Base-by-base conservation (phyloP, 2,888 invertebrate species). In the Chymomyza amoena region DNA sequence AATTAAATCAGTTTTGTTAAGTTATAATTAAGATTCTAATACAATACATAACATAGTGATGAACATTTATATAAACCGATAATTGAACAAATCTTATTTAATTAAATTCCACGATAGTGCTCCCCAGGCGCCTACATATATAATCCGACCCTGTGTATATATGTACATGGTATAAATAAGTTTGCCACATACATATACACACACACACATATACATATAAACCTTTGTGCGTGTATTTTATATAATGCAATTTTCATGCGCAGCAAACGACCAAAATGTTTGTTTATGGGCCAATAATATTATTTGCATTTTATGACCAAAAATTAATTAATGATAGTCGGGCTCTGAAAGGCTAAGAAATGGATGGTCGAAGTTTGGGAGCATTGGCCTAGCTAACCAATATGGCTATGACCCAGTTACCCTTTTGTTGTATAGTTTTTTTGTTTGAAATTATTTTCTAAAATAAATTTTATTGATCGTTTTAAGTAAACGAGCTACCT, bases 251-350 rank as follows among this genome's bases (percentile, higher is more conserved):
- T 60, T 60, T 60, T 25, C 36, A 60, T 60, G 60, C 28, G 57
- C 57, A 10, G 25, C 16, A 54, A 20, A 15, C 10, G 66, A 36
- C 51, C 61, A 66, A 64, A 54, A 57, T 73, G 61, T 73, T 71
- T 69, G 76, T 73, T 79, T 68, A 76, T 79, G 68, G 39, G 66
- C 52, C 69, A 76, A 78, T 70, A 71, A 73, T 64, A 73, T 76
- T 68, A 76, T 73, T 60, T 78, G 77, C 76, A 76, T 70, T 76
- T 79, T 62, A 69, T 66, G 76, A 71, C 67, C 68, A 60, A 73
- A 75, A 60, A 71, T 70, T 78, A 79, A 79, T 78, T 76, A 70
- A 70, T 68, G 69, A 51, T 66, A 18, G 13, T 13, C 39, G 13
- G 9, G 13, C 13, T 13, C 39, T 3, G 13, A 45, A 45, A 45